These are phyloP conservation scores for Drosophila nigricruria DNA, from an alignment of 2,888 invertebrate species.

Conservation along the genomic window DNA sequence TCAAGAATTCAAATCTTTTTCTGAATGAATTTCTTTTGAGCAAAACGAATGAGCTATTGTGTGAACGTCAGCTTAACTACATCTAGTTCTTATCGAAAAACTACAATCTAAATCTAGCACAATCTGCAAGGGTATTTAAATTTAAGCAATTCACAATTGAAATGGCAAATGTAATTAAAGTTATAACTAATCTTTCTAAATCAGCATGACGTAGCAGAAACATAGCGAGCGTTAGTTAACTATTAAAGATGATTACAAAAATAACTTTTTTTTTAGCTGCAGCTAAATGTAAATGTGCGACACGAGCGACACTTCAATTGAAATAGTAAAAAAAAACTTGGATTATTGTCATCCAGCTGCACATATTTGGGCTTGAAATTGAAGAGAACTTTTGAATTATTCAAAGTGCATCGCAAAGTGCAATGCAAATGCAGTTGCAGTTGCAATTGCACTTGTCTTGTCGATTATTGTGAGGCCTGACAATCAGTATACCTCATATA, in stretches of 20 bases:
- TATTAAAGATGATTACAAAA: neutral
- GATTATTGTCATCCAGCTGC: slow-evolving; percentile 4
- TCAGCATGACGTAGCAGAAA: slow-evolving; percentile 27
- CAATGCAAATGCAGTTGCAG: slow-evolving; percentile 7
- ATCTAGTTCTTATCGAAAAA: neutral
- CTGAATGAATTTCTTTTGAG: neutral
- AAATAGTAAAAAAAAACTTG: neutral
- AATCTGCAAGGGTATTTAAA: neutral
- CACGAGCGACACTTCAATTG: slow-evolving; percentile 6
- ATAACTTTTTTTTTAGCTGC: neutral
- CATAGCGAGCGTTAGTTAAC: slow-evolving; percentile 1
- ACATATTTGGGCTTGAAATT: neutral
- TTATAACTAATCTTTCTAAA: neutral
- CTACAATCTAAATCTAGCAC: neutral
- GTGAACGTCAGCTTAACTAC: neutral
- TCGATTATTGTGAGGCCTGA: slow-evolving; percentile 27
- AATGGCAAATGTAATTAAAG: slow-evolving; percentile 1
- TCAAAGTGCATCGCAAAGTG: slow-evolving; percentile 54
- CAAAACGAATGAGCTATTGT: neutral
- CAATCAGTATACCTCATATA: slow-evolving; percentile 19
- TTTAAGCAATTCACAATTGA: neutral
- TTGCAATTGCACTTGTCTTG: slow-evolving; percentile 39
- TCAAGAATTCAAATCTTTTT: neutral
- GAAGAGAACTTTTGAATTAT: slow-evolving; percentile 47
- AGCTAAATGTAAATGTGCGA: neutral